Conservation (phyloP, 1,140 invertebrate genomes). For the Littorina saxatilis region DNA sequence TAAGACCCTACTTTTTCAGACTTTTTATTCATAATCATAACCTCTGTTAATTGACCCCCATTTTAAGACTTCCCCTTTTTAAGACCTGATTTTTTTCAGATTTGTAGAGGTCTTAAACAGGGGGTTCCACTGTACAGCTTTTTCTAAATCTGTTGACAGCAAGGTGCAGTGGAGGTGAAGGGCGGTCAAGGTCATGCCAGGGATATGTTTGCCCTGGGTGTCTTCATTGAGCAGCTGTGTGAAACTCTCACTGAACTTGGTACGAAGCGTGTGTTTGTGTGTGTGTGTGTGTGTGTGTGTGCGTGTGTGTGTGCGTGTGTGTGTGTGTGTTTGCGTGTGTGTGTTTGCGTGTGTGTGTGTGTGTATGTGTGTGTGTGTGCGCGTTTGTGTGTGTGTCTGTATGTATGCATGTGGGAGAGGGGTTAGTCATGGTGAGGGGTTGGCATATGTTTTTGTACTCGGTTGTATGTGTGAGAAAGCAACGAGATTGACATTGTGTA, state of each 20-base stretch:
- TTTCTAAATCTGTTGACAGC: conserved; percentile 70
- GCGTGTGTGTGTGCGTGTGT: background rate
- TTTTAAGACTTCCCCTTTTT: no score
- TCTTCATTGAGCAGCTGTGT: conserved; percentile 86
- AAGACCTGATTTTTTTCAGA: no score
- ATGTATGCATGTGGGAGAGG: no score
- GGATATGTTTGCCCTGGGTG: conserved; percentile 88
- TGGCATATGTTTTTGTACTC: no score
- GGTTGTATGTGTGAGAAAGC: background rate
- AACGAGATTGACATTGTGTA: no score
- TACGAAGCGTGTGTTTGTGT: conserved; percentile 33
- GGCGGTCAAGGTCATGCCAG: conserved; percentile 78
- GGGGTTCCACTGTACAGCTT: no score
- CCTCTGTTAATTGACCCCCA: no score
- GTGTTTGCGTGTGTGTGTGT: background rate
- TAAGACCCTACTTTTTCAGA: no score
- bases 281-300: conserved; percentile 1
- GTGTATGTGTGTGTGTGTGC: background rate
- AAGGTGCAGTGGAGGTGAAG: conserved; percentile 63
- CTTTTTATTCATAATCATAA: no score
- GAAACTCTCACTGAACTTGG: conserved; percentile 80
- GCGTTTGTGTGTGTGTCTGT: no score
- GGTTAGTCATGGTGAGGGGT: no score
- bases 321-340: background rate
- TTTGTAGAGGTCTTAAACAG: no score